phyloP scores from a whole-genome alignment of 1,140 invertebrate species.

The Acromyrmex heyeri region DNA sequence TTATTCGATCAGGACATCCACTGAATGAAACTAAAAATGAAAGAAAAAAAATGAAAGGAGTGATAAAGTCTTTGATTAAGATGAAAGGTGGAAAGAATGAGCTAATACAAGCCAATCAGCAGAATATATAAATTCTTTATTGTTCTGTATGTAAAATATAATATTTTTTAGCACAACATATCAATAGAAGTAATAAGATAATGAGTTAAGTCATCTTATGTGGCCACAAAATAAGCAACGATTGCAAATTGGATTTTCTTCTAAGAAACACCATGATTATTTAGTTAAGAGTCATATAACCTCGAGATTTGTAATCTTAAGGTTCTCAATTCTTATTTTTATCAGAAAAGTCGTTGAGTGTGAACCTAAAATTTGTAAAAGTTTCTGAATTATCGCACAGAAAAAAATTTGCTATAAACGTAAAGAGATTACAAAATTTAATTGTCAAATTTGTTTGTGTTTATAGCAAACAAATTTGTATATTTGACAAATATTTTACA shows the following conservation, averaged over 20 bases:
- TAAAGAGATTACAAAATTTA: too few species aligned
- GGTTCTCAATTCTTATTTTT: neutral
- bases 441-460: too few species aligned
- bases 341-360: too few species aligned
- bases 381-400: too few species aligned
- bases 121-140: neutral
- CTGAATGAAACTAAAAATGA: slow-evolving; percentile 1
- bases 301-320: neutral
- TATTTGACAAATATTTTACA: too few species aligned
- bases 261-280: neutral
- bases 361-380: too few species aligned
- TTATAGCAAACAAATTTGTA: too few species aligned
- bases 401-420: too few species aligned
- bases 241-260: neutral
- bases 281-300: neutral
- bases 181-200: neutral
- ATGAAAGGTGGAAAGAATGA: neutral
- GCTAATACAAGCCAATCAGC: neutral
- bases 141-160: neutral
- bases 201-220: neutral
- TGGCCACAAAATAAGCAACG: neutral
- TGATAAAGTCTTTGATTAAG: neutral
- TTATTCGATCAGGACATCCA: slow-evolving; percentile 29
- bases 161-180: slow-evolving; percentile 2
- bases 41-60: neutral